These are phyloP conservation scores for Ia io DNA, from an alignment of 2,113 vertebrate genomes.

Conservation along the genomic window DNA sequence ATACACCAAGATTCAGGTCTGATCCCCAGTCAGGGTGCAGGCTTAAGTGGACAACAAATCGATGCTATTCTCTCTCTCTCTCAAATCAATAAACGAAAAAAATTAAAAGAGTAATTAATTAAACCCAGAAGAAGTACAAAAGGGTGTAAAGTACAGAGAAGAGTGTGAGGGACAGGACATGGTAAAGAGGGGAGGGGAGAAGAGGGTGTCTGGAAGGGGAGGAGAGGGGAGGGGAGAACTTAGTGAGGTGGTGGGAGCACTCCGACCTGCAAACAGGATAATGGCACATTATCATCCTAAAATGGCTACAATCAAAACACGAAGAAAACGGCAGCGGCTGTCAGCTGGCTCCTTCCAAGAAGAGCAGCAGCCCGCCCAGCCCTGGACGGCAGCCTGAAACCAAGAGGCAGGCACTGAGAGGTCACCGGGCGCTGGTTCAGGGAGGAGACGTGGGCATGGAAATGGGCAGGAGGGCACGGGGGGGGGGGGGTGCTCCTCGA, in stretches of 20 bases:
- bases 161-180: neutral
- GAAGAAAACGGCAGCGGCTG: accelerated
- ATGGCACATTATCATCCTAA: accelerated
- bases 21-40: too few species aligned
- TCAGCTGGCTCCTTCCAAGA: accelerated
- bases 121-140: neutral
- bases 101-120: too few species aligned
- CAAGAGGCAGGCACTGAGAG: neutral
- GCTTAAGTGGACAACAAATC: too few species aligned
- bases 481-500: accelerated
- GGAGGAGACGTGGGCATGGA: neutral
- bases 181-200: neutral
- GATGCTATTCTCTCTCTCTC: too few species aligned
- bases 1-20: too few species aligned
- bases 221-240: accelerated
- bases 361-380: accelerated
- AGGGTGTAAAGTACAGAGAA: too few species aligned
- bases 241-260: accelerated
- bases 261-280: accelerated
- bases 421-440: neutral
- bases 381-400: neutral
- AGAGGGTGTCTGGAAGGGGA: too few species aligned
- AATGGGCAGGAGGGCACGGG: neutral
- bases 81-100: too few species aligned
- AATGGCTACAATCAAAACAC: neutral